Evolutionary conservation across 2,797 vertebrate genomes (phyloP).

Genomic region (Trichosurus vulpecula): DNA sequence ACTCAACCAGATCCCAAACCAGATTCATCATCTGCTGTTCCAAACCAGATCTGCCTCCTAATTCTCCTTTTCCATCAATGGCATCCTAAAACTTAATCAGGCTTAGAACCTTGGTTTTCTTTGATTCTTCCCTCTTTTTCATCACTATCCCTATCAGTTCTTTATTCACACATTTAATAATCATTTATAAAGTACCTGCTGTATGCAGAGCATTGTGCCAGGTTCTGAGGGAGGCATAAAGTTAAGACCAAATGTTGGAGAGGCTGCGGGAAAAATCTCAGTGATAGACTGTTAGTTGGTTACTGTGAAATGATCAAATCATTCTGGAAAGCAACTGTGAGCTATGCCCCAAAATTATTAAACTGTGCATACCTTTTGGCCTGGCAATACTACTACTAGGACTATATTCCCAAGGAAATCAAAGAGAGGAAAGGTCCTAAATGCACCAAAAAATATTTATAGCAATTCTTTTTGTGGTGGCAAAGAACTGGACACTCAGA

Average conservation of each 20-base stretch:
- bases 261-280: background rate
- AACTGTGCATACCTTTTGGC: background rate
- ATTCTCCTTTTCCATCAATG: background rate
- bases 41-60: background rate
- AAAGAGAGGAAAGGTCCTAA: background rate
- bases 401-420: background rate
- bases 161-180: background rate
- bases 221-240: background rate
- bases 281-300: background rate
- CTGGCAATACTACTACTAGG: background rate
- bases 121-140: background rate
- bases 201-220: background rate
- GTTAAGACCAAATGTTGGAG: background rate
- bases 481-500: background rate
- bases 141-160: background rate
- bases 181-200: background rate
- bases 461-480: background rate
- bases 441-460: background rate
- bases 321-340: background rate
- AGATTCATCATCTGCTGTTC: background rate
- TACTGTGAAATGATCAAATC: background rate
- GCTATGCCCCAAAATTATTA: background rate
- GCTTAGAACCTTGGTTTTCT: background rate
- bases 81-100: background rate
- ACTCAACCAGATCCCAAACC: background rate